These are phyloP conservation scores for Sebastolobus alascanus DNA, from an alignment of 2,797 vertebrate species.

Conservation along the genomic window DNA sequence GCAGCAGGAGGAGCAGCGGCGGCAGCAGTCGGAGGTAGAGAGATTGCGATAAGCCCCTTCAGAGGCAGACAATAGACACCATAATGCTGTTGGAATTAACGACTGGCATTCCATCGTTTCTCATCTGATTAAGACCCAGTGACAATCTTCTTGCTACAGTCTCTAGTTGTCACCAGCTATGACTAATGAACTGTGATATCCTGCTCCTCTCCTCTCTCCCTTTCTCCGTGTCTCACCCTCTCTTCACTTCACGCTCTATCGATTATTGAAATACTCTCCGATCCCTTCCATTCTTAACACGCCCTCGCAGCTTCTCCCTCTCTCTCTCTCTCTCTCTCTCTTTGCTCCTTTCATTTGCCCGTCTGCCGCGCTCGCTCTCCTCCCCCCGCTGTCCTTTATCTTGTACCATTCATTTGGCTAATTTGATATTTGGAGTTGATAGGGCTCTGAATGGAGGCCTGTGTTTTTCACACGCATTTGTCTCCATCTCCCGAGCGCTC, in stretches of 20 bases:
- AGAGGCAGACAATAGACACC: slow-evolving; percentile 72
- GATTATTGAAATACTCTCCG: slow-evolving; percentile 82
- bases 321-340: slow-evolving; percentile 15
- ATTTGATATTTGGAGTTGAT: slow-evolving; percentile 86
- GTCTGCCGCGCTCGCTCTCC: slow-evolving; percentile 52
- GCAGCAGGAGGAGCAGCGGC: slow-evolving; percentile 53
- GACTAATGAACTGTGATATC: slow-evolving; percentile 84
- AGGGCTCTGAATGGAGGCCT: slow-evolving; percentile 72
- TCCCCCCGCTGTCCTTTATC: slow-evolving; percentile 74
- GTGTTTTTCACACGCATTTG: slow-evolving; percentile 72
- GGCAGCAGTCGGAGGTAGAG: slow-evolving; percentile 65
- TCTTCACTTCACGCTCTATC: slow-evolving; percentile 74
- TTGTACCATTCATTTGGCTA: slow-evolving; percentile 84
- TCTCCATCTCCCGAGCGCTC: slow-evolving; percentile 71
- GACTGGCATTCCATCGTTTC: slow-evolving; percentile 73
- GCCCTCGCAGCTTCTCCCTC: slow-evolving; percentile 35
- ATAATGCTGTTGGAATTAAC: slow-evolving; percentile 74
- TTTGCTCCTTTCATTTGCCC: slow-evolving; percentile 57
- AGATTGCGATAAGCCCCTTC: slow-evolving; percentile 72
- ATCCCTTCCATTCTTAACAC: slow-evolving; percentile 62
- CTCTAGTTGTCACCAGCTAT: slow-evolving; percentile 77
- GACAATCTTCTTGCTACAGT: slow-evolving; percentile 77
- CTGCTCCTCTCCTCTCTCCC: slow-evolving; percentile 51
- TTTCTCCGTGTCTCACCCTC: slow-evolving; percentile 50
- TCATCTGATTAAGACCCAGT: slow-evolving; percentile 80